Evolutionary conservation across 2,113 vertebrate species (phyloP).

Genomic region (Isurus oxyrinchus): DNA sequence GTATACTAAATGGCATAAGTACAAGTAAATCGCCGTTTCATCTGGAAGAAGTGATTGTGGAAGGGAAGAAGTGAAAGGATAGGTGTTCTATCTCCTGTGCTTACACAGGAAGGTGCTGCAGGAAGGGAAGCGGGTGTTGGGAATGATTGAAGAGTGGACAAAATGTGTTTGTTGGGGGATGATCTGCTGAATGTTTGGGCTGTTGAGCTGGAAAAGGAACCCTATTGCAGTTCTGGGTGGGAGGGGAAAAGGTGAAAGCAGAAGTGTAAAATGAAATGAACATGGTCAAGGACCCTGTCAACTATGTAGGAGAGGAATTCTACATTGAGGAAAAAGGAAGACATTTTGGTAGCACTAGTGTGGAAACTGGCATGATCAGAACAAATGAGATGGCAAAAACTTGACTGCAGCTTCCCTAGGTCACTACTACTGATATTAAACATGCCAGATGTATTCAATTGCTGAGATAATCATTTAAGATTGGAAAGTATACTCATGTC

Average conservation of each 20-base stretch:
- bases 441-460: not conserved
- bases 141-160: not conserved
- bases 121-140: not conserved
- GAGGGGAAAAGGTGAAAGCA: not conserved
- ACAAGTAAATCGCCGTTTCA: not conserved
- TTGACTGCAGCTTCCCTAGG: not conserved
- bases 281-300: no score
- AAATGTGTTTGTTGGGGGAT: not conserved
- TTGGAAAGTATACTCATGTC: not conserved
- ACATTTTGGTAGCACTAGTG: no score
- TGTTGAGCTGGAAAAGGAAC: not conserved
- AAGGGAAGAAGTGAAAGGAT: not conserved
- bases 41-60: not conserved
- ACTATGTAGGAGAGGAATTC: no score
- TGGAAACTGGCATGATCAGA: no score
- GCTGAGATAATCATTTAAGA: not conserved
- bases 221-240: not conserved
- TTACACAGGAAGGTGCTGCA: not conserved
- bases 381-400: no score
- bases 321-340: no score
- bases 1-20: not conserved
- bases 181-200: not conserved
- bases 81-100: not conserved
- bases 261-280: not conserved
- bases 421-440: no score